phyloP scores from a whole-genome alignment of 2,888 invertebrate genomes.

The Teinopalpus imperialis region DNA sequence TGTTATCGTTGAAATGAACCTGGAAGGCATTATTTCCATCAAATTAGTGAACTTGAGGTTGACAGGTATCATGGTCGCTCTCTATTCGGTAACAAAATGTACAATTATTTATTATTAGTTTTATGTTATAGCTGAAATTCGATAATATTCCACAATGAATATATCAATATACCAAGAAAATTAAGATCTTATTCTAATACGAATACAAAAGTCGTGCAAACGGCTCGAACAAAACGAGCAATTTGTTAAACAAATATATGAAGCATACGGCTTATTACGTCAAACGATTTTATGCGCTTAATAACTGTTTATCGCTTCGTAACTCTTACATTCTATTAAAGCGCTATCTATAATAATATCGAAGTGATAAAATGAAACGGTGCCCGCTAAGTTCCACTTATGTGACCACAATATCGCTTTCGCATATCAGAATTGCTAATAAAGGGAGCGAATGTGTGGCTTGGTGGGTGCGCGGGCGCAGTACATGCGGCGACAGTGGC shows the following conservation, averaged over 20 bases:
- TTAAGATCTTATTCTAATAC: slow-evolving; percentile 1
- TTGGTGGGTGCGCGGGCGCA: slow-evolving; percentile 46
- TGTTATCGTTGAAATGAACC: too few relatives aligned
- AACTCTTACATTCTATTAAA: slow-evolving; percentile 69
- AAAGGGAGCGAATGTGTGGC: slow-evolving; percentile 68
- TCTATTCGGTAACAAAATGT: too few relatives aligned
- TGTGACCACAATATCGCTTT: slow-evolving; percentile 70
- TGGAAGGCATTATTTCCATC: too few relatives aligned
- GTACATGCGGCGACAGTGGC: slow-evolving; percentile 50
- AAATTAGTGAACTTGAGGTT: too few relatives aligned
- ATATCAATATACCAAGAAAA: background rate
- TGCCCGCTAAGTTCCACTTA: slow-evolving; percentile 61
- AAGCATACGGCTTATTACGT: slow-evolving; percentile 65
- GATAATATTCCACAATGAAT: too few relatives aligned
- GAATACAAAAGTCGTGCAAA: slow-evolving; percentile 41
- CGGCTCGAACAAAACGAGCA: slow-evolving; percentile 53
- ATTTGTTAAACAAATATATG: slow-evolving; percentile 73
- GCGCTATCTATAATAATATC: slow-evolving; percentile 55
- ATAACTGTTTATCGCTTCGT: slow-evolving; percentile 61
- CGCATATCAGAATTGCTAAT: slow-evolving; percentile 78
- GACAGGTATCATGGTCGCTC: too few relatives aligned
- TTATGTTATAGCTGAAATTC: too few relatives aligned
- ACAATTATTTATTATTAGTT: too few relatives aligned
- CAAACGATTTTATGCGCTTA: slow-evolving; percentile 63
- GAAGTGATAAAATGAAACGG: slow-evolving; percentile 71